Evolutionary conservation across 2,888 invertebrate genomes (phyloP).

Genomic region (Rhagonycha lutea): DNA sequence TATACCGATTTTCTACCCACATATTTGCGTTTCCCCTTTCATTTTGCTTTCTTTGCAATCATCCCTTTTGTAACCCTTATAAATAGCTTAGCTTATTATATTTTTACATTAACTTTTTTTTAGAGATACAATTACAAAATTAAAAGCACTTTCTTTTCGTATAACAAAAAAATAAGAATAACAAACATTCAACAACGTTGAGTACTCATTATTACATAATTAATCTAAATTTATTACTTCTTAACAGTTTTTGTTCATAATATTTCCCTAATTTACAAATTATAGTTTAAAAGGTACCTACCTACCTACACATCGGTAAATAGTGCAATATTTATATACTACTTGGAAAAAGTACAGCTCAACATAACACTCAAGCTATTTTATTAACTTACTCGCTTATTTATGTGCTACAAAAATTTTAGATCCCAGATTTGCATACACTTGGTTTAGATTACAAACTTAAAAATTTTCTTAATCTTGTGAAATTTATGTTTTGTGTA

Average conservation of each 20-base stretch:
- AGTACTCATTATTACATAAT: background rate
- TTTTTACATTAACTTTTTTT: slow-evolving; percentile 28
- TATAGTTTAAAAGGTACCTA: background rate
- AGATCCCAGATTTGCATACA: background rate
- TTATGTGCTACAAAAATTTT: background rate
- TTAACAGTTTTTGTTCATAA: background rate
- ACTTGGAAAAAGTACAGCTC: background rate
- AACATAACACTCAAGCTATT: background rate
- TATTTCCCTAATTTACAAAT: background rate
- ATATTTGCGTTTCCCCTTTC: slow-evolving; percentile 38
- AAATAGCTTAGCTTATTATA: slow-evolving; percentile 45
- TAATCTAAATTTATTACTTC: background rate
- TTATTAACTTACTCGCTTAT: background rate
- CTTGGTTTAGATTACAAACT: background rate
- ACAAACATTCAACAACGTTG: background rate
- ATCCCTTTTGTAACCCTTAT: slow-evolving; percentile 47
- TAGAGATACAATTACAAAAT: slow-evolving; percentile 25
- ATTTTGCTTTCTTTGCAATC: slow-evolving; percentile 49
- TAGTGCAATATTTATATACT: background rate
- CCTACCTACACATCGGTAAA: background rate
- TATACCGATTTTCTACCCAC: slow-evolving; percentile 26
- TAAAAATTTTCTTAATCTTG: background rate
- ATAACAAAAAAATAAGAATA: background rate
- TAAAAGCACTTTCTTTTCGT: slow-evolving; percentile 20
- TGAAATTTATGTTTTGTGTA: background rate